Evolutionary conservation across 2,113 vertebrate species (phyloP).

Genomic region (Esox niger): DNA sequence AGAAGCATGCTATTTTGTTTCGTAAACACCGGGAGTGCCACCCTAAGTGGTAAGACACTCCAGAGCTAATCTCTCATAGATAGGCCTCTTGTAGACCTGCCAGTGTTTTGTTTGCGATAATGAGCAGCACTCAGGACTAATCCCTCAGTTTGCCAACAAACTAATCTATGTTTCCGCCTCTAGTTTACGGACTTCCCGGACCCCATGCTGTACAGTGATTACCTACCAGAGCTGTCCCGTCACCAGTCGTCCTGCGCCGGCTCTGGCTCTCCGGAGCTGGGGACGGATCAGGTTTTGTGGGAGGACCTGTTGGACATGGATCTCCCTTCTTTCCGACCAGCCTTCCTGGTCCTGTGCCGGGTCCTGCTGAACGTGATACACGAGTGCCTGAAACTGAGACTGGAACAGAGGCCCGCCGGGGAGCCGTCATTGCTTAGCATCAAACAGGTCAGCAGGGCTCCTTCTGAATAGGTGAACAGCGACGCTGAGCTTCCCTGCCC

Average conservation of each 20-base stretch:
- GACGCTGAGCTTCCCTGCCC: too few species aligned
- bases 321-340: slow-evolving; percentile 92
- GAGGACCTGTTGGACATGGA: slow-evolving; percentile 91
- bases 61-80: too few species aligned
- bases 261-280: slow-evolving; percentile 71
- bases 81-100: too few species aligned
- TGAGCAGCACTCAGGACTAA: too few species aligned
- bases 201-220: slow-evolving; percentile 91
- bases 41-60: too few species aligned
- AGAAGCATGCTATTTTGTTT: too few species aligned
- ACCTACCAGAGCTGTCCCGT: slow-evolving; percentile 81
- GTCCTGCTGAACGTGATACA: slow-evolving; percentile 97
- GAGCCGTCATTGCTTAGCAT: slow-evolving; percentile 96
- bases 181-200: slow-evolving; percentile 92
- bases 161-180: too few species aligned
- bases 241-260: slow-evolving; percentile 74
- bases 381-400: slow-evolving; percentile 93
- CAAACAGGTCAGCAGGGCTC: slow-evolving; percentile 86
- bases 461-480: too few species aligned
- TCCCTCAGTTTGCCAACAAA: too few species aligned
- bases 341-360: slow-evolving; percentile 93
- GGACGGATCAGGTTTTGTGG: slow-evolving; percentile 82
- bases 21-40: too few species aligned
- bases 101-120: too few species aligned
- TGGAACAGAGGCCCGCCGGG: slow-evolving; percentile 96